Evolutionary conservation across 1,140 invertebrate genomes (phyloP), one percentile per base, ranked within the genome.

Genomic region (Contarinia nasturtii): DNA sequence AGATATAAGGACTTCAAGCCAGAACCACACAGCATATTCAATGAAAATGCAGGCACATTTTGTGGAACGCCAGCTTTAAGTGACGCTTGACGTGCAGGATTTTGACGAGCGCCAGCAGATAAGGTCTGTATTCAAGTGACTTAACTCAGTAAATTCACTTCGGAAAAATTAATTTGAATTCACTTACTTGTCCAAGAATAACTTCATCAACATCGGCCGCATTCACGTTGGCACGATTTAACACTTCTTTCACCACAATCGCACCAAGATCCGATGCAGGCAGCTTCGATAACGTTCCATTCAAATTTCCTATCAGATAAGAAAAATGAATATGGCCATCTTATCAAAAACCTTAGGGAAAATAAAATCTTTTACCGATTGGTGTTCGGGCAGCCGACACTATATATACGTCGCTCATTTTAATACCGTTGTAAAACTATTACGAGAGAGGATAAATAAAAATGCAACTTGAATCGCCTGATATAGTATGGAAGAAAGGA

Each of bases 21-120:
- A 40, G 86, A 90, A 27, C 86, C 87, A 68, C 87, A 92, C 2
- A 91, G 62, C 79, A 88, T 82, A 56, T 87, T 90, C n/a, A 8
- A 91, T 60, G n/a, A 71, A 64, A 59, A 80, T 33, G 86, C 78
- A 44, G 87, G 82, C 22, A 82, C 75, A 46, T 67, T 56, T 49
- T 74, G 61, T 27, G 86, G 83, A 53, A 91, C 60, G n/a, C 82
- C 84, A 45, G 83, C 83, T 53, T 74, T 73, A 2, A 87, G 61
- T 12, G 82, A 67, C 37, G 86, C 82, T 63, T 90, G 86, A 51
- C 87, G 69, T 0, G 82, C 83, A 48, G 87, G 82, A 67, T 91
- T 91, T 67, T 89, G 86, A 21, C 87, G 86, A 65, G 86, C 76
- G 7, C 73, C 80, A 38, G 79, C 74, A 36, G 70, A 74, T 36